These are phyloP conservation scores for Candoia aspera DNA, from an alignment of 2,113 vertebrate genomes.

Conservation along the genomic window DNA sequence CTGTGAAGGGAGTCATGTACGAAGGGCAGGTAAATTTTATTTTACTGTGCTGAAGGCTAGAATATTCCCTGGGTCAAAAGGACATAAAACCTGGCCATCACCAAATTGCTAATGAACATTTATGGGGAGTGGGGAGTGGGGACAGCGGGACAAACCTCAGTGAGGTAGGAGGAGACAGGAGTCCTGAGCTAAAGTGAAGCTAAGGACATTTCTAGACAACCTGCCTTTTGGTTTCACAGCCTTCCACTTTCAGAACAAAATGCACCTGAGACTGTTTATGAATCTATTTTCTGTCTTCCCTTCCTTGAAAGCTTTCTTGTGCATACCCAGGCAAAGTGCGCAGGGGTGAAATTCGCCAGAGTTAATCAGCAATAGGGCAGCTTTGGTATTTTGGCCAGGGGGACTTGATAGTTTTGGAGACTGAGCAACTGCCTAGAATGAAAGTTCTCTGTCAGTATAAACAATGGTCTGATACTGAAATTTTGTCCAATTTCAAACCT, in stretches of 20 bases:
- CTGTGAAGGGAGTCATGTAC: too few species aligned
- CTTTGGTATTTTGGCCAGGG: background rate
- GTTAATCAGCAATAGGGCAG: background rate
- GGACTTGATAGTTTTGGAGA: background rate
- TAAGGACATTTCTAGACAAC: background rate
- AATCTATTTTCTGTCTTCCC: background rate
- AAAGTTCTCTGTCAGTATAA: background rate
- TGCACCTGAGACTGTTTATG: background rate
- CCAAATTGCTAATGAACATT: background rate
- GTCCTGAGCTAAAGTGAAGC: background rate
- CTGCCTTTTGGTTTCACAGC: background rate
- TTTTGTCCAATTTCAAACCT: background rate
- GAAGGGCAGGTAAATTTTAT: background rate
- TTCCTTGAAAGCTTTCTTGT: background rate
- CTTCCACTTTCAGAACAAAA: background rate
- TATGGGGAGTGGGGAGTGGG: background rate
- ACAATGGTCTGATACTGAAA: background rate
- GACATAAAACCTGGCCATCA: background rate
- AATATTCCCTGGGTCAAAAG: background rate
- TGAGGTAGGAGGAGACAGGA: background rate
- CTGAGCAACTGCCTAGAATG: background rate
- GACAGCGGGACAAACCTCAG: background rate
- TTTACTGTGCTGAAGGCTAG: background rate
- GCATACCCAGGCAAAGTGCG: background rate
- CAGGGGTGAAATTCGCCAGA: background rate